phyloP scores from a whole-genome alignment of 2,888 invertebrate genomes.

The Thalpophila matura region DNA sequence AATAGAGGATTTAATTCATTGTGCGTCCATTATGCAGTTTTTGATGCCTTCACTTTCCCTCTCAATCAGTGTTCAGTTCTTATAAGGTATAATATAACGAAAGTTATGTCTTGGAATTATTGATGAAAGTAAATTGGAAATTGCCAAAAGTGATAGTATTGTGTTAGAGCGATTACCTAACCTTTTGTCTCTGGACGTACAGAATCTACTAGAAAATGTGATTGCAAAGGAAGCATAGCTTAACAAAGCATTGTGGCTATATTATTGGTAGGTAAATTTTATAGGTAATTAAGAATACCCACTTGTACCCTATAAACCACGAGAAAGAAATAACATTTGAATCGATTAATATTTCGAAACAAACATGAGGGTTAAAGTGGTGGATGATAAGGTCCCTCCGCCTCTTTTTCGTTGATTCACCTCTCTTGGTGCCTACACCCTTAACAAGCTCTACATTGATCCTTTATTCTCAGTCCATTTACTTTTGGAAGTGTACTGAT shows the following conservation, averaged over 20 bases:
- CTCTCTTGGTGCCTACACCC: too few species aligned
- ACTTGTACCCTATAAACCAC: too few species aligned
- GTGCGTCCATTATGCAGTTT: constrained; percentile 32
- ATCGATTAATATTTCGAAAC: too few species aligned
- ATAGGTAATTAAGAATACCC: too few species aligned
- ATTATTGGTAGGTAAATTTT: neutral
- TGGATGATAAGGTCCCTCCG: too few species aligned
- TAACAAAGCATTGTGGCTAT: neutral
- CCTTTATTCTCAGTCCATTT: constrained; percentile 6
- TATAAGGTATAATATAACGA: constrained; percentile 43
- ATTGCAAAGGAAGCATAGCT: neutral
- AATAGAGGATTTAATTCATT: constrained; percentile 59
- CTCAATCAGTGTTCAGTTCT: constrained; percentile 34
- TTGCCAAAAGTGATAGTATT: neutral
- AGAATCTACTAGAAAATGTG: neutral
- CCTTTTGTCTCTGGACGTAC: constrained; percentile 3
- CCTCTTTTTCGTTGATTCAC: too few species aligned
- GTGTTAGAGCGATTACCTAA: constrained; percentile 2
- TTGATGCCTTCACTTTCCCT: constrained; percentile 45
- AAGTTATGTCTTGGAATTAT: constrained; percentile 32
- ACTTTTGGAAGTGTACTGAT: constrained; percentile 30
- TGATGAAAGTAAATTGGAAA: constrained; percentile 39
- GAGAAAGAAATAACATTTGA: too few species aligned
- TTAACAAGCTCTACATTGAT: neutral
- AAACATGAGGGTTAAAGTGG: too few species aligned